phyloP scores from a whole-genome alignment of 2,888 invertebrate genomes.

The Noctua fimbriata region DNA sequence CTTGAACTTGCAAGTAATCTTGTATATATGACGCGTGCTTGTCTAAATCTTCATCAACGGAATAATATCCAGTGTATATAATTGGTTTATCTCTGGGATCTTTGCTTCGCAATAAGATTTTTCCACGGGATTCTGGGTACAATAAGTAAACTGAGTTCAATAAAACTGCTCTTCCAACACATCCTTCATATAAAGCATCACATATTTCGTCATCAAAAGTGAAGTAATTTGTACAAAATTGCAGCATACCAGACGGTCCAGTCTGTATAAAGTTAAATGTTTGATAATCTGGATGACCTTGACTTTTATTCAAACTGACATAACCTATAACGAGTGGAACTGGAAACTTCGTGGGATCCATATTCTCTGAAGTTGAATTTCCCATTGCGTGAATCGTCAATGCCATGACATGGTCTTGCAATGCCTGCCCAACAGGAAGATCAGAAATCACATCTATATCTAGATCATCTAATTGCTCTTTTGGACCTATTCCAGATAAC shows the following conservation, averaged over 20 bases:
- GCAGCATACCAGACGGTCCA: neutral
- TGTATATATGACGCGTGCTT: neutral
- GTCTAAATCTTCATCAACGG: neutral
- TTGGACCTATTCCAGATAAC: constrained; percentile 87
- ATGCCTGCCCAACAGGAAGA: constrained; percentile 82
- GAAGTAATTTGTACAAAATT: neutral
- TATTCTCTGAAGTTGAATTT: constrained; percentile 69
- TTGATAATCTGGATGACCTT: constrained; percentile 82
- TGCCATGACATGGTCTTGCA: constrained; percentile 80
- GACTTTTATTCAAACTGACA: constrained; percentile 90
- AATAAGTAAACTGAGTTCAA: neutral
- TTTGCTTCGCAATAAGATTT: constrained; percentile 8
- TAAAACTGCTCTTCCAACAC: neutral
- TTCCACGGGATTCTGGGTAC: neutral
- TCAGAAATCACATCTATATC: constrained; percentile 65
- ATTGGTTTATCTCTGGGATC: constrained; percentile 1
- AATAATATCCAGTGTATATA: neutral
- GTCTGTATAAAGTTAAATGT: neutral
- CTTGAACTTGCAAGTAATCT: neutral
- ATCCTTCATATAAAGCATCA: neutral
- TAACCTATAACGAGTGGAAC: constrained; percentile 65
- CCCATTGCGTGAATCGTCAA: constrained; percentile 62
- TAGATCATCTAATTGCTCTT: constrained; percentile 72
- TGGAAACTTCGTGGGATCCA: constrained; percentile 68
- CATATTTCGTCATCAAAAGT: neutral